phyloP scores from a whole-genome alignment of 2,888 invertebrate species.

The Drosophila helvetica region DNA sequence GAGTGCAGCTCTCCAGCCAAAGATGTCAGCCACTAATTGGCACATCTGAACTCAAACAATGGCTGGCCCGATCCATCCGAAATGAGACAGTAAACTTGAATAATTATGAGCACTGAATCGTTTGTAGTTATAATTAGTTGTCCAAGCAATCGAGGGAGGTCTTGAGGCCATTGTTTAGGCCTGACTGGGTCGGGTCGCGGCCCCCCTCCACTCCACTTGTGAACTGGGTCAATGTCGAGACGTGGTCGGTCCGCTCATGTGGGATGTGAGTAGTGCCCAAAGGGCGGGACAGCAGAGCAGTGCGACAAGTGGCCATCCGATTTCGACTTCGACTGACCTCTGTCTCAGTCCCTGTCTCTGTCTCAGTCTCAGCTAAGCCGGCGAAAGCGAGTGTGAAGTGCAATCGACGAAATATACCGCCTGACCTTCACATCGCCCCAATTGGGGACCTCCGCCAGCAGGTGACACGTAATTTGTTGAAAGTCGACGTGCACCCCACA shows the following conservation, averaged over 20 bases:
- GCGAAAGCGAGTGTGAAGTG: constrained; percentile 22
- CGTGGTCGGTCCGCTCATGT: constrained; percentile 49
- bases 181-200: constrained; percentile 23
- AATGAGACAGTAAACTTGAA: constrained; percentile 37
- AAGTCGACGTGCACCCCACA: constrained; percentile 66
- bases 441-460: constrained; percentile 41
- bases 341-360: background rate
- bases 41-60: constrained; percentile 37
- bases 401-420: constrained; percentile 7
- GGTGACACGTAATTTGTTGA: constrained; percentile 75
- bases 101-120: constrained; percentile 57
- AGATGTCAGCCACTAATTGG: constrained; percentile 34
- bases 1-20: constrained; percentile 1
- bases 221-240: constrained; percentile 76
- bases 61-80: constrained; percentile 1
- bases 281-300: constrained; percentile 25
- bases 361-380: background rate
- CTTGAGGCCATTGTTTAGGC: constrained; percentile 26
- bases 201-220: constrained; percentile 17
- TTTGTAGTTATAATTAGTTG: constrained; percentile 68
- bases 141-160: constrained; percentile 56
- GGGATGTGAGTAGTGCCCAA: constrained; percentile 54
- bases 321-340: constrained; percentile 25
- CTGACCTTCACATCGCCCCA: constrained; percentile 56
- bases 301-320: constrained; percentile 10